Evolutionary conservation across 2,113 vertebrate genomes (phyloP).

Genomic region (Microtus richardsoni): DNA sequence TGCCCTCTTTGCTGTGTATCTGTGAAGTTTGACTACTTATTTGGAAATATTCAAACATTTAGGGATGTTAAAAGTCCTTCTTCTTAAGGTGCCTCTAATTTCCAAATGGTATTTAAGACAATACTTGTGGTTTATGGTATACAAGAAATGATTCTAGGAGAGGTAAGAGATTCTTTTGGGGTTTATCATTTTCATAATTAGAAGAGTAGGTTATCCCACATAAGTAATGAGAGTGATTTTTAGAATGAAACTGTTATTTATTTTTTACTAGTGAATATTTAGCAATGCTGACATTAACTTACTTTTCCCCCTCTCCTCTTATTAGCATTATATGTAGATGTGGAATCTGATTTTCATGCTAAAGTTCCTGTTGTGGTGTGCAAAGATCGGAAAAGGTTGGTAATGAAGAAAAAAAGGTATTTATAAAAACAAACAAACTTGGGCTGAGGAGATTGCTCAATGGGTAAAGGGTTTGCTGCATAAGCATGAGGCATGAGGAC

Average conservation of each 20-base stretch:
- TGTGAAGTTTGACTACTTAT: conserved; percentile 55
- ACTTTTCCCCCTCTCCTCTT: conserved; percentile 50
- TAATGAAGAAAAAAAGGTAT: conserved; percentile 64
- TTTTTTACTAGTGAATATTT: conserved; percentile 26
- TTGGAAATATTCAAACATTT: conserved; percentile 61
- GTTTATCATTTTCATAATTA: conserved; percentile 21
- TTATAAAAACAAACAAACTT: not conserved
- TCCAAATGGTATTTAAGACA: conserved; percentile 48
- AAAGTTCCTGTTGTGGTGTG: conserved; percentile 99
- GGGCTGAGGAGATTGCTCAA: not conserved
- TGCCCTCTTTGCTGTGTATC: conserved; percentile 19
- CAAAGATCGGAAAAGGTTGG: conserved; percentile 93
- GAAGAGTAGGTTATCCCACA: conserved; percentile 43
- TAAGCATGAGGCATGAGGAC: not conserved
- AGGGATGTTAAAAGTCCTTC: conserved; percentile 62
- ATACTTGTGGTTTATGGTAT: conserved; percentile 47
- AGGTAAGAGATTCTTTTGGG: conserved; percentile 49
- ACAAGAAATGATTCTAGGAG: not conserved
- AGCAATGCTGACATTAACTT: conserved; percentile 58
- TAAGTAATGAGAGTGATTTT: conserved; percentile 46
- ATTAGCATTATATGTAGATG: conserved; percentile 93
- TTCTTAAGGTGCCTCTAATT: conserved; percentile 66
- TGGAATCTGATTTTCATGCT: conserved; percentile 99
- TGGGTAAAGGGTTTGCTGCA: not conserved
- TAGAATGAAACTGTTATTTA: conserved; percentile 29